phyloP scores from a whole-genome alignment of 92 coral and sea anemone genomes.

The Actinernus sp. region DNA sequence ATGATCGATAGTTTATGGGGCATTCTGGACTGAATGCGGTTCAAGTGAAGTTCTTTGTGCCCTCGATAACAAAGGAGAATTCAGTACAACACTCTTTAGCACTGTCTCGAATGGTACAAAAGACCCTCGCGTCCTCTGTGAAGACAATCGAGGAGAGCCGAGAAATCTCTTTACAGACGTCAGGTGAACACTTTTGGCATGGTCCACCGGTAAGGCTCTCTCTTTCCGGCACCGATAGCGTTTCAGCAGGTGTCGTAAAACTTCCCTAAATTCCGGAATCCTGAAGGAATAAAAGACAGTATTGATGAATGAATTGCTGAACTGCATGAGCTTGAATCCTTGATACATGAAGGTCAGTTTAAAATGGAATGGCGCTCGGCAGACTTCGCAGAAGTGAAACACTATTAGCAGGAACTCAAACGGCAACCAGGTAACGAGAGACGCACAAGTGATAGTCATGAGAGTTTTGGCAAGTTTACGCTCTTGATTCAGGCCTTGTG shows the following conservation, averaged over 20 bases:
- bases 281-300: constrained; percentile 55
- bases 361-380: constrained; percentile 6
- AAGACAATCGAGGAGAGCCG: constrained; percentile 12
- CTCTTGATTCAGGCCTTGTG: constrained; percentile 24
- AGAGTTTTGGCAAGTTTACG: constrained; percentile 51
- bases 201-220: constrained; percentile 2
- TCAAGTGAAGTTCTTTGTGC: too few relatives aligned
- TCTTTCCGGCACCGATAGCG: constrained; percentile 10
- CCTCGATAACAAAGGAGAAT: too few relatives aligned
- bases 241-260: constrained; percentile 10
- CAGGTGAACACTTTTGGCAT: constrained; percentile 6
- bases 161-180: constrained; percentile 5
- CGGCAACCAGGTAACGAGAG: constrained; percentile 63
- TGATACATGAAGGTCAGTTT: constrained; percentile 6
- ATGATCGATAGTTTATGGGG: too few relatives aligned
- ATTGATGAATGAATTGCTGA: constrained; percentile 70
- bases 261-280: constrained; percentile 67
- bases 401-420: constrained; percentile 59
- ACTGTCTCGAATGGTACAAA: too few relatives aligned
- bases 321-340: constrained; percentile 59
- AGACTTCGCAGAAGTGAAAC: constrained; percentile 56
- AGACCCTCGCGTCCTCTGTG: not conserved
- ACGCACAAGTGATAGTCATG: constrained; percentile 50
- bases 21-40: too few relatives aligned
- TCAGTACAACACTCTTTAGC: too few relatives aligned